Percentiles rank a stretch among this genome's conserved stretches.
Evolutionary conservation across 2,113 vertebrate genomes (phyloP).

Genomic region (Cebidichthys violaceus): DNA sequence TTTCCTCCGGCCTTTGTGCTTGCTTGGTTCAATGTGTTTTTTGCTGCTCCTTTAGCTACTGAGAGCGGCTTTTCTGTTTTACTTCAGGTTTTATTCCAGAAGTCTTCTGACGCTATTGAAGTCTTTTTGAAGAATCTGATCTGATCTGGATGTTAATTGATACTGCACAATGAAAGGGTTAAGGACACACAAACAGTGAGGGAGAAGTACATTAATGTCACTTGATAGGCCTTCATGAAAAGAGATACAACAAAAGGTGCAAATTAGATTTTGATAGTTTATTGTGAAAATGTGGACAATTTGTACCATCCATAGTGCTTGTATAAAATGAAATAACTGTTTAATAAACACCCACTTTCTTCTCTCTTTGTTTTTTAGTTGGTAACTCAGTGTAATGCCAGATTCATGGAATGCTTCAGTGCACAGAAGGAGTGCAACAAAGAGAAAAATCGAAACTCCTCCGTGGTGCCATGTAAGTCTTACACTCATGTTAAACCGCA

Average conservation of each 20-base stretch:
- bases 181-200: background rate
- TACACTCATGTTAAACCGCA: background rate
- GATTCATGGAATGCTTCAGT: constrained; percentile 92
- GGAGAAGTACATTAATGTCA: background rate
- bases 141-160: background rate
- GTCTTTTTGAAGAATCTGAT: background rate
- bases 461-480: constrained; percentile 93
- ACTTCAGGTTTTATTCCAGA: background rate
- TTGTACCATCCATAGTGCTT: background rate
- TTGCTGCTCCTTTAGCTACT: constrained; percentile 1
- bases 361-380: constrained; percentile 83
- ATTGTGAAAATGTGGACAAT: background rate
- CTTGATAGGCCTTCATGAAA: background rate
- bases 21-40: background rate
- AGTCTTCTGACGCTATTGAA: background rate
- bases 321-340: background rate
- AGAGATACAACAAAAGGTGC: background rate
- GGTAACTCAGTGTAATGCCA: constrained; percentile 93
- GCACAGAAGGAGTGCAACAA: constrained; percentile 98
- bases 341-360: background rate
- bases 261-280: background rate
- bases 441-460: constrained; percentile 96
- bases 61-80: background rate
- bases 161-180: background rate
- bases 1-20: background rate